phyloP scores from a whole-genome alignment of 2,888 invertebrate species.

The Lissocephala sabroskyi region DNA sequence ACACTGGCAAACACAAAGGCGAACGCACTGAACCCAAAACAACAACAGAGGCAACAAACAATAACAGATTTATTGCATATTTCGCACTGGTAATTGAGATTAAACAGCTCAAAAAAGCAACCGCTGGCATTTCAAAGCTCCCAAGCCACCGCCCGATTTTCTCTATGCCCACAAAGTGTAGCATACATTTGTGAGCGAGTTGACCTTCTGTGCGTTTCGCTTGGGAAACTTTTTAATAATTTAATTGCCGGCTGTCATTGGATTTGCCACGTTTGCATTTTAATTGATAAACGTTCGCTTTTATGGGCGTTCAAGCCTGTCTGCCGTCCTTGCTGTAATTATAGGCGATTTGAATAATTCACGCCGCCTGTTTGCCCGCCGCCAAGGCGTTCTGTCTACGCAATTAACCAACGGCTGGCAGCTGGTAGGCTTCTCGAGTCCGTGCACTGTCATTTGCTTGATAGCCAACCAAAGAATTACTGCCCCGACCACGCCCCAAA shows the following conservation, averaged over 20 bases:
- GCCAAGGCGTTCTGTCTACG: conserved; percentile 52
- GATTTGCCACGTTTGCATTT: conserved; percentile 42
- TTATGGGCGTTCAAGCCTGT: background rate
- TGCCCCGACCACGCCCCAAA: conserved; percentile 7
- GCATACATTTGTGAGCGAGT: conserved; percentile 45
- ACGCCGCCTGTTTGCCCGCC: conserved; percentile 30
- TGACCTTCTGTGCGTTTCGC: conserved; percentile 29
- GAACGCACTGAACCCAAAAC: conserved; percentile 19
- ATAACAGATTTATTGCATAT: conserved; percentile 56
- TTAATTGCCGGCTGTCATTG: conserved; percentile 38
- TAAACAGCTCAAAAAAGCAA: conserved; percentile 63
- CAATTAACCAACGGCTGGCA: conserved; percentile 48
- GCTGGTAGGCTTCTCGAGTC: conserved; percentile 22
- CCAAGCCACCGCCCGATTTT: conserved; percentile 3
- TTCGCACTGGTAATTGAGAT: conserved; percentile 64
- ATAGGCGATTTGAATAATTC: conserved; percentile 61
- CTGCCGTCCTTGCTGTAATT: conserved; percentile 46
- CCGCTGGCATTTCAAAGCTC: conserved; percentile 37
- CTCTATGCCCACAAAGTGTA: background rate
- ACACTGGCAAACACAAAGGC: conserved; percentile 13
- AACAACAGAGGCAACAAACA: conserved; percentile 18
- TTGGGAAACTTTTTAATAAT: conserved; percentile 63
- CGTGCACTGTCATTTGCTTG: conserved; percentile 59
- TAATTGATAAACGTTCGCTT: conserved; percentile 47
- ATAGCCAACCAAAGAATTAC: conserved; percentile 33